Percentiles rank a stretch among this genome's conserved stretches.
Evolutionary conservation across 2,113 vertebrate genomes (phyloP).

Genomic region (Bujurquina vittata): DNA sequence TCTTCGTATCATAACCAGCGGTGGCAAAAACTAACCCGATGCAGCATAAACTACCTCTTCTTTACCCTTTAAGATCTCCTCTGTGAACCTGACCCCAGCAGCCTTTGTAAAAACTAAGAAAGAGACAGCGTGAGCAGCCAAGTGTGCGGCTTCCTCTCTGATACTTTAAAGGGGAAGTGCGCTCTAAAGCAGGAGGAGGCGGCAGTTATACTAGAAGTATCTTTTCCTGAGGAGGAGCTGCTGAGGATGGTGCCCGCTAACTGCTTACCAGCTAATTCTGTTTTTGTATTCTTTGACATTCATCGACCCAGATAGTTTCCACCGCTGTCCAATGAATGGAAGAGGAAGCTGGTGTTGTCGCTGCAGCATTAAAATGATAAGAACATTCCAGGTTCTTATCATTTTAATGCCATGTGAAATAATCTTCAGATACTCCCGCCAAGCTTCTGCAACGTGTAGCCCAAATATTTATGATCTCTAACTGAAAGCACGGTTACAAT

Average conservation of each 20-base stretch:
- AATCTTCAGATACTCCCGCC: not conserved
- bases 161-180: slow-evolving; percentile 64
- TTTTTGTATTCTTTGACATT: not conserved
- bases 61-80: not conserved
- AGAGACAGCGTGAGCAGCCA: not conserved
- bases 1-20: not conserved
- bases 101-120: not conserved
- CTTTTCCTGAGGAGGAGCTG: slow-evolving; percentile 7
- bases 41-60: not conserved
- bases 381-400: slow-evolving; percentile 18
- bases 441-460: too few relatives aligned
- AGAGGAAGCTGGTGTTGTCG: not conserved
- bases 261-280: not conserved
- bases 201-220: not conserved
- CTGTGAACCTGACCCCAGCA: not conserved
- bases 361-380: slow-evolving; percentile 2
- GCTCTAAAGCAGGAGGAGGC: slow-evolving; percentile 31
- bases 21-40: not conserved
- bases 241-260: not conserved
- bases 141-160: slow-evolving; percentile 21
- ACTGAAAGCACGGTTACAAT: not conserved
- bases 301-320: not conserved
- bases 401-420: not conserved
- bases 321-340: not conserved
- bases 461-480: not conserved